These are phyloP conservation scores for Conomelus anceps DNA, from an alignment of 2,888 invertebrate species.

Conservation along the genomic window DNA sequence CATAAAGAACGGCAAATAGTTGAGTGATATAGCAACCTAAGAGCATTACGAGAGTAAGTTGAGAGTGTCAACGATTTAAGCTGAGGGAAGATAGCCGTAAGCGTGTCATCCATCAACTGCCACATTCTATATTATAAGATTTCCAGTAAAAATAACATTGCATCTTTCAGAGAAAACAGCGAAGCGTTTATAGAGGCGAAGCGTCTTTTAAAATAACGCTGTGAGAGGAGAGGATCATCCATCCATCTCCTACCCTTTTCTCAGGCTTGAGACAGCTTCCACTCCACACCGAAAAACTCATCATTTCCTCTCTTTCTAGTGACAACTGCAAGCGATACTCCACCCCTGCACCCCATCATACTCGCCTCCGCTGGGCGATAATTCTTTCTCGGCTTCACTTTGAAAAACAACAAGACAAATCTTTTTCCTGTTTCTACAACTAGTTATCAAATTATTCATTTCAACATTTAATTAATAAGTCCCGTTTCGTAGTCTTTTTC, in stretches of 20 bases:
- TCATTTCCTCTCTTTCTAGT: not conserved
- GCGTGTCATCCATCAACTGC: not conserved
- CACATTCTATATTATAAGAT: not conserved
- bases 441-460: not conserved
- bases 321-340: not conserved
- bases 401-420: not conserved
- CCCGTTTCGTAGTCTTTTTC: not conserved
- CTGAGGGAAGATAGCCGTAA: not conserved
- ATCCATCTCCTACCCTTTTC: not conserved
- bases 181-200: constrained; percentile 2
- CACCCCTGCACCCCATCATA: not conserved
- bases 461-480: not conserved
- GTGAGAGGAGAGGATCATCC: not conserved
- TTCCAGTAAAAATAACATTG: constrained; percentile 8
- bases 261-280: not conserved
- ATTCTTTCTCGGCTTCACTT: not conserved
- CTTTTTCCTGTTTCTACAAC: not conserved
- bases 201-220: constrained; percentile 2
- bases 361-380: not conserved
- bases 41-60: not conserved
- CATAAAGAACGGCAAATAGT: not conserved
- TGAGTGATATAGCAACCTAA: not conserved
- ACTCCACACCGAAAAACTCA: not conserved
- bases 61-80: not conserved
- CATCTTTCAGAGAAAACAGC: constrained; percentile 1